phyloP scores from a whole-genome alignment of 2,797 vertebrate species.

The Echiichthys vipera region DNA sequence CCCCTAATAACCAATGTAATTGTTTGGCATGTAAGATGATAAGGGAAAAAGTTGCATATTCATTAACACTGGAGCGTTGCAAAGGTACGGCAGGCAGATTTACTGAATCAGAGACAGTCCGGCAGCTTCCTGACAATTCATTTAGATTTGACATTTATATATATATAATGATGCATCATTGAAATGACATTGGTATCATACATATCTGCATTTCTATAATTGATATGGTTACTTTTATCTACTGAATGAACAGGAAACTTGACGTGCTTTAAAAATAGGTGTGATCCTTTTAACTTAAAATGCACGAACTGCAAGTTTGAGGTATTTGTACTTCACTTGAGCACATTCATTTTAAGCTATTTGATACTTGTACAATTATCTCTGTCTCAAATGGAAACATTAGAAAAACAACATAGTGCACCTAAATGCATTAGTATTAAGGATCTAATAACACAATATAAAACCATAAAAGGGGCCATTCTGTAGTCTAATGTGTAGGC shows the following conservation, averaged over 20 bases:
- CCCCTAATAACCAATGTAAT: constrained; percentile 42
- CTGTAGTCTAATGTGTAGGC: background rate
- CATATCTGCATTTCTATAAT: background rate
- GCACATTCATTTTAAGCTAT: background rate
- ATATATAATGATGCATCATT: background rate
- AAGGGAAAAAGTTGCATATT: constrained; percentile 10
- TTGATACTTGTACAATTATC: background rate
- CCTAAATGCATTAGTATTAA: background rate
- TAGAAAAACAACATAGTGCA: background rate
- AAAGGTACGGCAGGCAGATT: background rate
- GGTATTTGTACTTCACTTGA: background rate
- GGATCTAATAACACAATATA: background rate
- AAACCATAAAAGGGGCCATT: background rate
- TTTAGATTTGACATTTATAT: background rate
- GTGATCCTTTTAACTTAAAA: background rate
- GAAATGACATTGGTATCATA: background rate
- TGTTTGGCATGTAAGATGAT: constrained; percentile 33
- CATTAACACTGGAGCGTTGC: background rate
- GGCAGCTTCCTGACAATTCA: background rate
- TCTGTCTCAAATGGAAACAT: background rate
- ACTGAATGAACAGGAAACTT: background rate
- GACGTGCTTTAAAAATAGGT: background rate
- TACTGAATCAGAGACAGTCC: background rate
- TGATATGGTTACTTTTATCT: background rate
- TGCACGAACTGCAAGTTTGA: background rate